A percentile compares a stretch with the other conserved stretches of the same genome.
phyloP scores from a whole-genome alignment of 2,888 invertebrate genomes.

The Spodoptera picta region DNA sequence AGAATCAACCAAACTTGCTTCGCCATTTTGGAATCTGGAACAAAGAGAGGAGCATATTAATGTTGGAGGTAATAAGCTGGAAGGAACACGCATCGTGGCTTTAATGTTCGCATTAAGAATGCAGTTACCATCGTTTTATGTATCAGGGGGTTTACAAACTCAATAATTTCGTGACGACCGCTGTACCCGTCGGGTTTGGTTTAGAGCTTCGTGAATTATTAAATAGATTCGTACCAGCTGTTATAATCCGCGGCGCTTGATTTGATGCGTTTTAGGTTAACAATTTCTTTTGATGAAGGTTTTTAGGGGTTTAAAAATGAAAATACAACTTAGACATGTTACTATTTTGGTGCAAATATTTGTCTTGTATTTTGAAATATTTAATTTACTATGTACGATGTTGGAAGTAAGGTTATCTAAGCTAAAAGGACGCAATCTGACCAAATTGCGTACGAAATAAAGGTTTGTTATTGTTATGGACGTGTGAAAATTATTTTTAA shows the following conservation, averaged over 20 bases:
- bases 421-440: no score
- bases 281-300: neutral
- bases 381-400: no score
- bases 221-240: conserved; percentile 21
- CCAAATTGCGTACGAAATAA: no score
- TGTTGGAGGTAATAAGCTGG: conserved; percentile 61
- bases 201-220: conserved; percentile 50
- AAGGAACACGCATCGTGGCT: conserved; percentile 68
- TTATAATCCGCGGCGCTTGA: conserved; percentile 9
- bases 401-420: no score
- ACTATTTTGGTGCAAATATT: no score
- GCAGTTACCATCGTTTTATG: conserved; percentile 66
- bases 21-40: conserved; percentile 81
- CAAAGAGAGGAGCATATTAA: conserved; percentile 64
- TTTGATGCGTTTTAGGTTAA: conserved; percentile 1
- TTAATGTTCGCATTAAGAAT: conserved; percentile 70
- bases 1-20: conserved; percentile 68
- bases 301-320: no score
- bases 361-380: no score
- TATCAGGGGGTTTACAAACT: conserved; percentile 68
- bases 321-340: no score
- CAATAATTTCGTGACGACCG: conserved; percentile 55
- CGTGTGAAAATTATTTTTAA: no score
- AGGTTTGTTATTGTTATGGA: no score
- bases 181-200: conserved; percentile 57